Evolutionary conservation across 2,113 vertebrate genomes (phyloP), one percentile per base, ranked within the genome.

Genomic region (Electrona antarctica): DNA sequence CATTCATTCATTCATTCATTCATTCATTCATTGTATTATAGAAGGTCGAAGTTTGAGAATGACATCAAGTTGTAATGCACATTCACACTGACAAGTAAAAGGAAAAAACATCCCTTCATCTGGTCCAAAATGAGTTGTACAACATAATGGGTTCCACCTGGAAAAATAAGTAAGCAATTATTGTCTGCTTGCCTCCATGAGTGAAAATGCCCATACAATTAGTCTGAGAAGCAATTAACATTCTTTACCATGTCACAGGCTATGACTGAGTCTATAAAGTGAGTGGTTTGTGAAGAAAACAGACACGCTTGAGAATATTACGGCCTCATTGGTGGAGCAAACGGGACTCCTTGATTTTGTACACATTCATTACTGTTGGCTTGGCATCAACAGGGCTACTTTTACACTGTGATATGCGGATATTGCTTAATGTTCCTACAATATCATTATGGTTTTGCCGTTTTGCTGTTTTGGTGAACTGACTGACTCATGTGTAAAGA

Each of bases 201-300:
- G 62, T 60, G 46, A 71, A 76, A 76, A 76, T 72, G 71, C 56
- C 51, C 56, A 9, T 21, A 66, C 73, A 82, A 77, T 74, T 54
- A 73, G 48, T 46, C 64, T 55, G 56, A 86, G 49, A 81, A 68
- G 73, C 69, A 72, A 67, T 86, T 70, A 85, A 82, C 59, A 77
- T 86, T 89, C 77, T 62, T 82, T 21, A 2, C 56, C 73, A 69
- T 86, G 67, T 80, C 73, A 64, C 76, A 76, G 76, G 72, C 82
- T 83, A 80, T 55, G 73, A 76, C 64, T 0, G 0, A 87, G 83
- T 87, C 78, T 85, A 78, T 91, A 86, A 91, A 90, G 71, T 77
- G 74, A 52, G 80, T 85, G 80, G 58, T 67, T 15, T 87, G 66
- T 88, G 67, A 81, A 87, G 74, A 76, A 78, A 74, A 50, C 69